phyloP scores from a whole-genome alignment of 1,140 invertebrate species.

The Lucilia cuprina region DNA sequence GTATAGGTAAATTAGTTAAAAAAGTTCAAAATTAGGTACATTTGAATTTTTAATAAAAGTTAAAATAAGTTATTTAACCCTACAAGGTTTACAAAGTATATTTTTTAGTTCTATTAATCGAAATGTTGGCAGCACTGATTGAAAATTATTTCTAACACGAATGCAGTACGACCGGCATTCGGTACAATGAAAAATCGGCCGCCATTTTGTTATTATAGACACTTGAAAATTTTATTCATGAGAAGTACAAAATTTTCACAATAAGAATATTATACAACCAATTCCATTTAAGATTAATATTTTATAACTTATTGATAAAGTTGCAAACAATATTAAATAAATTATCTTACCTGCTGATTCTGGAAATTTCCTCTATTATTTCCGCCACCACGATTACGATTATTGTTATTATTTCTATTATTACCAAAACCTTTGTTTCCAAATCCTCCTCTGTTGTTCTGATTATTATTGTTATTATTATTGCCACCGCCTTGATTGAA shows the following conservation, averaged over 20 bases:
- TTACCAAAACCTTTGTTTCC: slow-evolving; percentile 35
- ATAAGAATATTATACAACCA: not conserved
- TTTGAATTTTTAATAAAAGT: no score
- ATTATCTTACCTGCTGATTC: slow-evolving; percentile 35
- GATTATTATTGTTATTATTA: slow-evolving; percentile 12
- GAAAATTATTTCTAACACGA: not conserved
- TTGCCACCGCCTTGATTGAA: slow-evolving; percentile 37
- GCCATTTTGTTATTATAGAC: slow-evolving; percentile 29
- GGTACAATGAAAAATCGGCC: slow-evolving; percentile 2
- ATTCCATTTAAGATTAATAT: no score
- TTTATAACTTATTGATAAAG: not conserved
- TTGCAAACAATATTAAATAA: not conserved
- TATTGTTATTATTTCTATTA: slow-evolving; percentile 10
- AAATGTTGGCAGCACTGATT: not conserved
- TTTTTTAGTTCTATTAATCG: no score
- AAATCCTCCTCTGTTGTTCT: slow-evolving; percentile 26
- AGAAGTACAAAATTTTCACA: slow-evolving; percentile 8
- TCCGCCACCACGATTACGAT: slow-evolving; percentile 17
- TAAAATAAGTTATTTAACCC: no score
- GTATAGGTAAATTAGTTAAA: no score
- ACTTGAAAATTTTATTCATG: not conserved
- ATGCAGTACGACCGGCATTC: not conserved
- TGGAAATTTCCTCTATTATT: slow-evolving; percentile 36
- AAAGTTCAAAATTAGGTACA: no score
- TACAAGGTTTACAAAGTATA: no score